phyloP scores from a whole-genome alignment of 23 tunicate species.

The Aplidium turbinatum region DNA sequence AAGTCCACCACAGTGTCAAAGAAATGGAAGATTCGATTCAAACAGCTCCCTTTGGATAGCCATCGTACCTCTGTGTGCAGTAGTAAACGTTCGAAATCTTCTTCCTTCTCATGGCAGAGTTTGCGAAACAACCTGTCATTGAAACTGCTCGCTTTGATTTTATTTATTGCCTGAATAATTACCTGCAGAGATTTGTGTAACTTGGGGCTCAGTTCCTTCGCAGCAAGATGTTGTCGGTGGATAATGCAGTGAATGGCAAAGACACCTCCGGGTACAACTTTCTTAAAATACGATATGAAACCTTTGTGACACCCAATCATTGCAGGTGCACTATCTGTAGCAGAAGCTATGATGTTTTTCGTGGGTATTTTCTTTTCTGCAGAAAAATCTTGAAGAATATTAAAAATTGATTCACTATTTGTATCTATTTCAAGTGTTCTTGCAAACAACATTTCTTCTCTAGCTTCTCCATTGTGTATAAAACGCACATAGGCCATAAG shows the following conservation, averaged over 20 bases:
- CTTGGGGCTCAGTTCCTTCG: conserved; percentile 30
- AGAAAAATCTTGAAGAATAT: too few relatives aligned
- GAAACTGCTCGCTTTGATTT: conserved; percentile 34
- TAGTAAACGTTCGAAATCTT: conserved; percentile 51
- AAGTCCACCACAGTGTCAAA: conserved; percentile 43
- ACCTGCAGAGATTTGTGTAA: conserved; percentile 28
- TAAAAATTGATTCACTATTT: too few relatives aligned
- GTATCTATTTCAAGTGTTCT: conserved; percentile 19
- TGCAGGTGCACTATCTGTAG: too few relatives aligned
- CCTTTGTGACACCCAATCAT: too few relatives aligned
- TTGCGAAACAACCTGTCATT: conserved; percentile 43
- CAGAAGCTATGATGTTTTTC: too few relatives aligned
- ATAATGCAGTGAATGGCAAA: conserved; percentile 47
- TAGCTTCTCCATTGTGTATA: conserved; percentile 26
- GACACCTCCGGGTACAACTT: conserved; percentile 13
- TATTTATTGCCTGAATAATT: conserved; percentile 33
- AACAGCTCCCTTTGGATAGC: conserved; percentile 46
- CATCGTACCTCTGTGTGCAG: conserved; percentile 45
- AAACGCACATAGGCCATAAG: conserved; percentile 50
- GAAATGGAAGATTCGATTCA: conserved; percentile 38
- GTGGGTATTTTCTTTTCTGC: too few relatives aligned
- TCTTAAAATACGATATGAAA: neutral
- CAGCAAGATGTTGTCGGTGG: conserved; percentile 55
- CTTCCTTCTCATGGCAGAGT: conserved; percentile 43
- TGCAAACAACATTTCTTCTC: conserved; percentile 41